A percentile compares a stretch with the other conserved stretches of the same genome.
These are phyloP conservation scores for Nephrotoma guestfalica DNA, from an alignment of 2,888 invertebrate genomes.

Conservation along the genomic window DNA sequence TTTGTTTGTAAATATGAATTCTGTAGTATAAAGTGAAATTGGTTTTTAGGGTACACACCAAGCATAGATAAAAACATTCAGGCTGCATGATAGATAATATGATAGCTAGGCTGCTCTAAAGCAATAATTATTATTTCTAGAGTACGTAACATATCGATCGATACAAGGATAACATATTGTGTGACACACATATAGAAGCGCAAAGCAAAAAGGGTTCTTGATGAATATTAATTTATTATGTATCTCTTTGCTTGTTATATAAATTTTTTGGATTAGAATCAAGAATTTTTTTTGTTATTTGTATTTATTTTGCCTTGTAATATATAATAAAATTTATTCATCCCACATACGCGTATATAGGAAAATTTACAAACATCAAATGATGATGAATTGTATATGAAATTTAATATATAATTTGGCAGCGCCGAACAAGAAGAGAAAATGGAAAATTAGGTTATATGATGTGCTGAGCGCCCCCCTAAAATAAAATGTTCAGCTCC, in stretches of 20 bases:
- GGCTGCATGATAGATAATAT: background rate
- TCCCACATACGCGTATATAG: background rate
- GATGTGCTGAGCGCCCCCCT: background rate
- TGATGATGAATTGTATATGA: background rate
- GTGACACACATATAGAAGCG: background rate
- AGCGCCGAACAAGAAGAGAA: background rate
- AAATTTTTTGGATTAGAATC: background rate
- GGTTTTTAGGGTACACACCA: background rate
- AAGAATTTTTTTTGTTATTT: background rate
- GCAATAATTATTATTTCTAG: background rate
- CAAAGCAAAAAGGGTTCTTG: background rate
- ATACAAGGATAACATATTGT: background rate
- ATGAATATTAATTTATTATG: background rate
- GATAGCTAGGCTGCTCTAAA: background rate
- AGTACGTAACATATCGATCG: background rate
- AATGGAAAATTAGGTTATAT: background rate
- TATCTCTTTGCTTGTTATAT: background rate
- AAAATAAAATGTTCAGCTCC: background rate
- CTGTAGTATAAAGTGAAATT: background rate
- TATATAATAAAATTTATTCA: background rate
- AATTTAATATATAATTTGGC: background rate
- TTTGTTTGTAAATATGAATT: background rate
- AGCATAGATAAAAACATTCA: background rate
- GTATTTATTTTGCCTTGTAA: background rate
- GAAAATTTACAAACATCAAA: background rate